Conservation (phyloP, 2,797 vertebrate species). For the Momotus momota region DNA sequence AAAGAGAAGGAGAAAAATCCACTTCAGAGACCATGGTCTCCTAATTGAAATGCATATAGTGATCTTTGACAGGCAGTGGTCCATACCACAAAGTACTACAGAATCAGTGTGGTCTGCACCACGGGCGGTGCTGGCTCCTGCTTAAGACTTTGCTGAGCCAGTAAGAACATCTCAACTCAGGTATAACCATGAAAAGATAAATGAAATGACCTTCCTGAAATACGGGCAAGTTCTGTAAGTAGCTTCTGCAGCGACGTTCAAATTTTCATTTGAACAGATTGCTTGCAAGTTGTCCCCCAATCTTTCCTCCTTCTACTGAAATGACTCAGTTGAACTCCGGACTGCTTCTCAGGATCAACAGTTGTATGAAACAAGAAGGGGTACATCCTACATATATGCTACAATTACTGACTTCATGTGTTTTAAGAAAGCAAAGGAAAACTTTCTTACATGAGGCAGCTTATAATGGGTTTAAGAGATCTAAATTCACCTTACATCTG, state of each 20-base stretch:
- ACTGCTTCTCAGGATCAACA: constrained; percentile 13
- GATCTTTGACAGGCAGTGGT: constrained; percentile 22
- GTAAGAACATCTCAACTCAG: background rate
- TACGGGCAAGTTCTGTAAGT: background rate
- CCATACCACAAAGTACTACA: constrained; percentile 9
- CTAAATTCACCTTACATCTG: background rate
- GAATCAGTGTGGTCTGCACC: constrained; percentile 34
- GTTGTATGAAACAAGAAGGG: constrained; percentile 6
- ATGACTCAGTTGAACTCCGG: constrained; percentile 51
- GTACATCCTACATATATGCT: background rate
- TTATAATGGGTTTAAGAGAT: background rate
- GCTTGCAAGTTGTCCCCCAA: constrained; percentile 49
- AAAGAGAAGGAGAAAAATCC: background rate
- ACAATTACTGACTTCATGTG: background rate
- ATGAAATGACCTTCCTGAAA: background rate
- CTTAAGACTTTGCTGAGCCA: constrained; percentile 29
- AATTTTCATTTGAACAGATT: constrained; percentile 22
- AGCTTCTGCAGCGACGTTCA: constrained; percentile 16
- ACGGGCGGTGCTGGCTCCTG: background rate
- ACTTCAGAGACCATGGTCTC: background rate
- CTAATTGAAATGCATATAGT: constrained; percentile 16
- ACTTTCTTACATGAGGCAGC: background rate
- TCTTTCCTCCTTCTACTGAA: constrained; percentile 37
- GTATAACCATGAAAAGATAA: constrained; percentile 14
- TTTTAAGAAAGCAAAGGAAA: background rate